Conservation (phyloP, 2,797 vertebrate genomes). For the Ceryle rudis region DNA sequence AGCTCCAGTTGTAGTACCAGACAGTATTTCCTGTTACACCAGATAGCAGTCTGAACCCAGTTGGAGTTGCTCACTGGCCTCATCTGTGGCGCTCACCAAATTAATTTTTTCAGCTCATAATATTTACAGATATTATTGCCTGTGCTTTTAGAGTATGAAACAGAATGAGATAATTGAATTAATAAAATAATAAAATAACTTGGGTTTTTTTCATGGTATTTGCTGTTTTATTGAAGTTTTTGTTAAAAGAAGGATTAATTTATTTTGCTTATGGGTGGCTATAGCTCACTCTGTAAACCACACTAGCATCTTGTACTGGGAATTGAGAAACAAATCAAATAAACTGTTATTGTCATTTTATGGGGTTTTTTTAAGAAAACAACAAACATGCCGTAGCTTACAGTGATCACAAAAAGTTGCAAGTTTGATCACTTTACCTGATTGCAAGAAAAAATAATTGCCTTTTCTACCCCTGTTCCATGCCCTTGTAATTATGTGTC, state of each 20-base stretch:
- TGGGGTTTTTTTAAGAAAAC: background rate
- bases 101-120: background rate
- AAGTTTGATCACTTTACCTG: background rate
- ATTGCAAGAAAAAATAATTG: background rate
- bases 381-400: background rate
- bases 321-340: background rate
- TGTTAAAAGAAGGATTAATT: fast-evolving
- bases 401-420: background rate
- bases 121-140: background rate
- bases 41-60: background rate
- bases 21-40: background rate
- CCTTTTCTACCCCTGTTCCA: background rate
- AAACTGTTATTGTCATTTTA: background rate
- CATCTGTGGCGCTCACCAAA: background rate
- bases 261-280: background rate
- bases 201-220: background rate
- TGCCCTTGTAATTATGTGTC: background rate
- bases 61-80: background rate
- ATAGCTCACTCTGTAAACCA: background rate
- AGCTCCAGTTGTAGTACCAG: background rate
- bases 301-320: background rate
- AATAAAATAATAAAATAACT: background rate
- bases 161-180: background rate
- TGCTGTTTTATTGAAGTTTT: background rate
- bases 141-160: background rate